These are phyloP conservation scores for Porites cylindrica DNA, from an alignment of 92 coral and sea anemone genomes.

Conservation along the genomic window DNA sequence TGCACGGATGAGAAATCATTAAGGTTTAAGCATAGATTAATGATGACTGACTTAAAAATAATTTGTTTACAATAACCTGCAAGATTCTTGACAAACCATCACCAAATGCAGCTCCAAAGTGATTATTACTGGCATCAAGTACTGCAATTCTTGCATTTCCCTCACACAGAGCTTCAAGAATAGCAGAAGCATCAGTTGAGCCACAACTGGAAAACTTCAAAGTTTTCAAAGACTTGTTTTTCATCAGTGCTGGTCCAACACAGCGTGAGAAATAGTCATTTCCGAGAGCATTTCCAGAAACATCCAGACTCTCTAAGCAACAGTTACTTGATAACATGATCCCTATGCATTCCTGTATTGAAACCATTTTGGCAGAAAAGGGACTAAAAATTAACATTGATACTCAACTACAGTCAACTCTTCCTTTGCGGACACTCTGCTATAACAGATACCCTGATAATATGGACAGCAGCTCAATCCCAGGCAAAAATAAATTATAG, in stretches of 20 bases:
- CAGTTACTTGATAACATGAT: conserved; percentile 60
- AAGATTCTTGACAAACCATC: conserved; percentile 39
- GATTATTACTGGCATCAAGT: conserved; percentile 73
- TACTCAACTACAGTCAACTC: no score
- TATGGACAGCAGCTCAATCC: no score
- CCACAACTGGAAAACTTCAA: conserved; percentile 78
- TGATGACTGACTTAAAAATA: background rate
- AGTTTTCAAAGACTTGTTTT: conserved; percentile 49
- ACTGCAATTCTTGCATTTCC: conserved; percentile 43
- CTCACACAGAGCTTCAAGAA: conserved; percentile 52
- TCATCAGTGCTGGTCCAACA: conserved; percentile 73
- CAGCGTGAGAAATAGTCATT: conserved; percentile 84
- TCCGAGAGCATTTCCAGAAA: conserved; percentile 77
- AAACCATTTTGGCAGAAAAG: no score
- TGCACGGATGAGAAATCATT: no score
- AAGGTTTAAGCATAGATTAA: no score
- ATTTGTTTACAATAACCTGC: conserved; percentile 44
- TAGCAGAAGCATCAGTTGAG: conserved; percentile 66
- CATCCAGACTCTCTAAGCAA: conserved; percentile 68
- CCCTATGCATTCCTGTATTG: conserved; percentile 58
- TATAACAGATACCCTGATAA: no score
- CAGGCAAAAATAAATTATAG: no score
- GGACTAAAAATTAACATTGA: no score
- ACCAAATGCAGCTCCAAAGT: conserved; percentile 64
- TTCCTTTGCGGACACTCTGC: no score